Evolutionary conservation across 2,888 invertebrate species (phyloP).

Genomic region (Panorpa germanica): DNA sequence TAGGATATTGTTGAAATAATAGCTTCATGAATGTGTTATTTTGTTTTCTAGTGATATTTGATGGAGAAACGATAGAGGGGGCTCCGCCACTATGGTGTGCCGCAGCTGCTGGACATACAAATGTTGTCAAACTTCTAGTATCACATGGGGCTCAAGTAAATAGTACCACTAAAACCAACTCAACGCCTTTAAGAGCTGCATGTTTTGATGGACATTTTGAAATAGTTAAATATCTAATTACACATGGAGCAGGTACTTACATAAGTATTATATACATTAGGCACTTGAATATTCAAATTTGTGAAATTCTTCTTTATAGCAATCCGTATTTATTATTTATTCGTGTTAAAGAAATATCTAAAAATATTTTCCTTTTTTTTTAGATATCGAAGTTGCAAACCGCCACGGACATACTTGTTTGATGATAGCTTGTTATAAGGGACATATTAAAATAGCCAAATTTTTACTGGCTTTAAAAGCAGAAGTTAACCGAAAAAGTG

Average conservation of each 20-base stretch:
- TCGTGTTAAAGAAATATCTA: slow-evolving; percentile 2
- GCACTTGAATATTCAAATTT: slow-evolving; percentile 1
- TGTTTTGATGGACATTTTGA: slow-evolving; percentile 94
- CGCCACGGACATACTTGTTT: slow-evolving; percentile 91
- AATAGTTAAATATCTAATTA: slow-evolving; percentile 83
- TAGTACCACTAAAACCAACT: slow-evolving; percentile 85
- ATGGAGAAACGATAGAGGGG: slow-evolving; percentile 92
- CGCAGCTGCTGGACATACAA: slow-evolving; percentile 84
- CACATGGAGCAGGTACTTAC: slow-evolving; percentile 58
- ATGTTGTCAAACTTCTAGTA: slow-evolving; percentile 69
- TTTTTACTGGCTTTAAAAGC: slow-evolving; percentile 74
- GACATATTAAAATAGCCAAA: slow-evolving; percentile 78
- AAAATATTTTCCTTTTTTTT: slow-evolving; percentile 15
- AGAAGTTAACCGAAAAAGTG: slow-evolving; percentile 81
- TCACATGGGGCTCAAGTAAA: slow-evolving; percentile 80
- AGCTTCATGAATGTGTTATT: too few relatives aligned
- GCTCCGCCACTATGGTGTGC: slow-evolving; percentile 97
- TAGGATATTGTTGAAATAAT: slow-evolving; percentile 1
- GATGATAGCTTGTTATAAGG: slow-evolving; percentile 96
- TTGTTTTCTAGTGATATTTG: slow-evolving; percentile 63
- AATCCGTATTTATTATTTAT: background rate
- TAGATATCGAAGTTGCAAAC: slow-evolving; percentile 91
- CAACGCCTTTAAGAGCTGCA: slow-evolving; percentile 85
- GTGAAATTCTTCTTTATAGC: background rate
- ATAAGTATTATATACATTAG: slow-evolving; percentile 1